Evolutionary conservation across 1,140 invertebrate genomes (phyloP), one percentile per base, ranked within the genome.

Genomic region (Theocolax elegans): DNA sequence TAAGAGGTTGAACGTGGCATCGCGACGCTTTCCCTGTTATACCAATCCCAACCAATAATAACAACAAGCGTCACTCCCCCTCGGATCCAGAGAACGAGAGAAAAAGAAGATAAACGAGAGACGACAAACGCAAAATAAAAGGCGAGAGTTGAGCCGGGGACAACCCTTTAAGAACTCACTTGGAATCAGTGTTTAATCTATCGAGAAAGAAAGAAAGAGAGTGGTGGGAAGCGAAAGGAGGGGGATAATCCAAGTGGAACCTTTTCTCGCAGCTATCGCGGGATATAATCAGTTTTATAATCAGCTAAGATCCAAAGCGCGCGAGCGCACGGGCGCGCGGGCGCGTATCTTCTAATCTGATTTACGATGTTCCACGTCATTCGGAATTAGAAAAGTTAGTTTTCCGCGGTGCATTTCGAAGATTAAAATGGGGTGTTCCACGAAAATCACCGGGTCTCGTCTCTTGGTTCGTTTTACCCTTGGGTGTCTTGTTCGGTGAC

Each of bases 131-230:
- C 17, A 44, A 27, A 21, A 31, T 25, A 54, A 35, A 31, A 54
- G 12, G 19, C 12, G 51, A 35, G 7, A 54, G 31, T n/a, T 15
- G 42, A 40, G 35, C 19, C 7, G 25, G 21, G 25, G 21, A 15
- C 31, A 13, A 23, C 19, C 35, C 64, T 68, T 48, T 49, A 56
- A 63, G 17, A 56, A 64, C 68, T 71, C 58, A n/a, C 53, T 46
- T 17, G 48, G 51, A 65, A 69, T 63, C 58, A 69, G 53, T 69
- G 58, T 72, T 72, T 71, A 74, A 72, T 74, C 73, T 72, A 54
- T 64, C 19, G 38, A 4, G 31, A 17, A 13, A 53, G 48, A 58
- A 35, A 21, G 49, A 29, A 42, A 46, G 3, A 15, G 51, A 46
- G 23, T 29, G 40, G 2, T 21, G 35, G 40, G 44, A 48, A 48